These are phyloP conservation scores for Sussaba pulchella DNA, from an alignment of 2,888 invertebrate genomes.

Conservation along the genomic window DNA sequence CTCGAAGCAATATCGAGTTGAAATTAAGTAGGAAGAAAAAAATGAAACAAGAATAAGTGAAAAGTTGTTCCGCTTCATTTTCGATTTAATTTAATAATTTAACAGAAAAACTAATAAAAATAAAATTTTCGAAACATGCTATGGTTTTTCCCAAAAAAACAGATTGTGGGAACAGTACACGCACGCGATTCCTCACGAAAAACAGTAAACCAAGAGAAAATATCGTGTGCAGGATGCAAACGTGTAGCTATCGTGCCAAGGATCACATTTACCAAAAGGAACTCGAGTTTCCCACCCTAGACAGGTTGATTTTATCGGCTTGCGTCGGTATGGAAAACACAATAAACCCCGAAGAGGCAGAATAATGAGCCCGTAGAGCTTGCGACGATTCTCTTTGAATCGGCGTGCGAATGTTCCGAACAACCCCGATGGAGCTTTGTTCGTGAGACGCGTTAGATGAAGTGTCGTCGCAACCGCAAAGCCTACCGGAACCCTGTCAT, in stretches of 20 bases:
- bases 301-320: slow-evolving; percentile 33
- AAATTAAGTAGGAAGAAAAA: no score
- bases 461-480: slow-evolving; percentile 61
- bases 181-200: slow-evolving; percentile 9
- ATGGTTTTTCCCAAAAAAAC: neutral
- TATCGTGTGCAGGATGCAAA: slow-evolving; percentile 5
- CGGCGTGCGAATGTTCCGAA: slow-evolving; percentile 41
- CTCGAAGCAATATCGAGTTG: no score
- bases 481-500: slow-evolving; percentile 1
- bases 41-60: no score
- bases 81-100: no score
- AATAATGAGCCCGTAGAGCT: slow-evolving; percentile 35
- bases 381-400: slow-evolving; percentile 54
- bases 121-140: no score
- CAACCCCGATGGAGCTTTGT: slow-evolving; percentile 54
- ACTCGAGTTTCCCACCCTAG: slow-evolving; percentile 57
- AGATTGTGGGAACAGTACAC: neutral
- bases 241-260: slow-evolving; percentile 31
- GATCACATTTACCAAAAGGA: slow-evolving; percentile 67
- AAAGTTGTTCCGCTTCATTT: no score
- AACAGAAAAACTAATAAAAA: no score
- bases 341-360: slow-evolving; percentile 57
- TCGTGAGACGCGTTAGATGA: slow-evolving; percentile 52
- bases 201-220: slow-evolving; percentile 35
- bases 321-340: slow-evolving; percentile 54